These are phyloP conservation scores for Stichodactyla mertensii DNA, from an alignment of 64 coral and sea anemone species.

Conservation along the genomic window DNA sequence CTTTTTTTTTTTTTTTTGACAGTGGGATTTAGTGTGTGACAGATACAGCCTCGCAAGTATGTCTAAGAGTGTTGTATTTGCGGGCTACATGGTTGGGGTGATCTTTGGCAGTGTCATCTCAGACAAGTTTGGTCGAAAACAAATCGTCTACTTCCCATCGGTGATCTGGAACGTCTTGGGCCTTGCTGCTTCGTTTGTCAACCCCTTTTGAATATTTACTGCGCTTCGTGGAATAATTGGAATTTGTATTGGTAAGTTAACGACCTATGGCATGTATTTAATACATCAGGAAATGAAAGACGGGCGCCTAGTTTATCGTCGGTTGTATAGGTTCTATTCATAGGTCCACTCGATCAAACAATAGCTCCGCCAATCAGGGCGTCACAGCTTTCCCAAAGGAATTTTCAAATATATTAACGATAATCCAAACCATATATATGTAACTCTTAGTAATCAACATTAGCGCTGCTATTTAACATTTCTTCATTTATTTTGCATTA, in stretches of 20 bases:
- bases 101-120: constrained; percentile 41
- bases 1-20: background rate
- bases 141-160: constrained; percentile 21
- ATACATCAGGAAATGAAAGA: too few relatives aligned
- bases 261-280: too few relatives aligned
- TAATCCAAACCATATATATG: too few relatives aligned
- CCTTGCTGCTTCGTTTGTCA: background rate
- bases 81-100: constrained; percentile 53
- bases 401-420: too few relatives aligned
- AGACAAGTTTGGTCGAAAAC: constrained; percentile 50
- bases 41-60: constrained; percentile 34
- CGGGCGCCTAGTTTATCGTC: too few relatives aligned
- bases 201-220: constrained; percentile 44
- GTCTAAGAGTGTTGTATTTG: constrained; percentile 38
- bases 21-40: background rate
- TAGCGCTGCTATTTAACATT: too few relatives aligned
- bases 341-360: too few relatives aligned
- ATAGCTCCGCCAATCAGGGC: too few relatives aligned
- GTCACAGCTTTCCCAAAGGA: too few relatives aligned
- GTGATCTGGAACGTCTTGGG: constrained; percentile 22
- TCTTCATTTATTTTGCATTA: too few relatives aligned
- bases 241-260: constrained; percentile 35
- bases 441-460: too few relatives aligned
- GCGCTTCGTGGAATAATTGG: constrained; percentile 29
- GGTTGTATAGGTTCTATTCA: too few relatives aligned